Conservation (phyloP, 2,113 vertebrate species). For the Carassius auratus region DNA sequence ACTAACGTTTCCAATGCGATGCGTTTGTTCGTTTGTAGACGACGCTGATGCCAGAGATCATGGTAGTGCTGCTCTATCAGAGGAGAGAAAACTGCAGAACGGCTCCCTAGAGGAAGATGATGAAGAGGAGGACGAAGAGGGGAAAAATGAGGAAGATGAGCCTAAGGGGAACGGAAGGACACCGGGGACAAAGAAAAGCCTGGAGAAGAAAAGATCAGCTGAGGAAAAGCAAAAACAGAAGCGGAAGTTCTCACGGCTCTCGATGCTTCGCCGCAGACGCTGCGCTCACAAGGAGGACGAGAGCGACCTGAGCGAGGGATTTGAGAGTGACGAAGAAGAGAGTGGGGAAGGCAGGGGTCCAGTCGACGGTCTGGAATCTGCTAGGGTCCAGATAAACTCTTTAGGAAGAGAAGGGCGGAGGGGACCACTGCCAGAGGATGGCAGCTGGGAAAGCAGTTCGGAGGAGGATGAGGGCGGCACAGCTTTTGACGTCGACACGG, state of each 20-base stretch:
- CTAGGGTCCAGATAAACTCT: slow-evolving; percentile 27
- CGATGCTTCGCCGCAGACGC: slow-evolving; percentile 84
- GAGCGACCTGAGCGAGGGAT: slow-evolving; percentile 96
- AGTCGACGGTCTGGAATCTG: slow-evolving; percentile 47
- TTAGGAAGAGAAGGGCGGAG: slow-evolving; percentile 64
- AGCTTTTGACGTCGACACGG: slow-evolving; percentile 92
- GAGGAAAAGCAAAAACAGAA: slow-evolving; percentile 81
- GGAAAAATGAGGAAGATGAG: slow-evolving; percentile 55
- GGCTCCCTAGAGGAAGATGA: slow-evolving; percentile 74
- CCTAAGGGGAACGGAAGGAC: slow-evolving; percentile 59
- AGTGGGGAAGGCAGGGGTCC: slow-evolving; percentile 80
- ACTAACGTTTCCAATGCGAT: not conserved
- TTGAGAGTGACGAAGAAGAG: slow-evolving; percentile 92
- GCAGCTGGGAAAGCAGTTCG: slow-evolving; percentile 73
- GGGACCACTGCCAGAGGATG: slow-evolving; percentile 55
- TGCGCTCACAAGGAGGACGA: slow-evolving; percentile 85
- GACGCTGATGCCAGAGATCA: slow-evolving; percentile 81
- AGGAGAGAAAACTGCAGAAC: slow-evolving; percentile 71
- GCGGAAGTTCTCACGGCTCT: slow-evolving; percentile 87
- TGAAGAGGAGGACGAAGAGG: slow-evolving; percentile 65
- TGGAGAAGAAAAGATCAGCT: slow-evolving; percentile 51
- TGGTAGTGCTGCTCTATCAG: slow-evolving; percentile 46
- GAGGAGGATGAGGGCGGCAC: slow-evolving; percentile 87
- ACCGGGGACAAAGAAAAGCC: slow-evolving; percentile 47
- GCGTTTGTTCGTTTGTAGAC: slow-evolving; percentile 70